Percentiles rank a stretch among this genome's conserved stretches.
Evolutionary conservation across 2,797 vertebrate genomes (phyloP).

Genomic region (Aplochiton taeniatus): DNA sequence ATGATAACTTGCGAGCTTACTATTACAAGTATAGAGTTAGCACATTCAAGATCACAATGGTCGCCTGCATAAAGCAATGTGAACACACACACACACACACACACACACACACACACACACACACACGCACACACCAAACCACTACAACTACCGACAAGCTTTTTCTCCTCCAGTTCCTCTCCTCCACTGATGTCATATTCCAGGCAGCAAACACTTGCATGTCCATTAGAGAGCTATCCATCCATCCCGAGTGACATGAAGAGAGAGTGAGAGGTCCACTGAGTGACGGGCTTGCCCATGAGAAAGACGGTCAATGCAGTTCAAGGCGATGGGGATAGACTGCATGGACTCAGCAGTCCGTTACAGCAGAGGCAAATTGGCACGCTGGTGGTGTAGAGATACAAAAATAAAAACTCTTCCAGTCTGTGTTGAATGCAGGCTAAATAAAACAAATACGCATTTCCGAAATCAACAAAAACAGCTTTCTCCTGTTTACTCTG

Average conservation of each 20-base stretch:
- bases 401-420: neutral
- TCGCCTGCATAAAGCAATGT: neutral
- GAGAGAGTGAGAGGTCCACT: conserved; percentile 26
- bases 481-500: neutral
- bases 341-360: neutral
- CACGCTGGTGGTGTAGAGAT: conserved; percentile 5
- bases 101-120: neutral
- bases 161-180: no score
- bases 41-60: no score
- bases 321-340: neutral
- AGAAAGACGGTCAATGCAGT: neutral
- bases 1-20: neutral
- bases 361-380: conserved; percentile 2
- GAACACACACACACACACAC: neutral
- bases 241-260: conserved; percentile 16
- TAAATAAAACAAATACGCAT: neutral
- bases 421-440: neutral
- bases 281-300: conserved; percentile 33
- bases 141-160: neutral
- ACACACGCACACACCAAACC: neutral
- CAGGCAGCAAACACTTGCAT: neutral
- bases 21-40: no score
- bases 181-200: neutral
- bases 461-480: neutral
- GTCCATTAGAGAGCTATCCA: conserved; percentile 8